Evolutionary conservation across 2,888 invertebrate species (phyloP).

Genomic region (Sarcophaga variegata): DNA sequence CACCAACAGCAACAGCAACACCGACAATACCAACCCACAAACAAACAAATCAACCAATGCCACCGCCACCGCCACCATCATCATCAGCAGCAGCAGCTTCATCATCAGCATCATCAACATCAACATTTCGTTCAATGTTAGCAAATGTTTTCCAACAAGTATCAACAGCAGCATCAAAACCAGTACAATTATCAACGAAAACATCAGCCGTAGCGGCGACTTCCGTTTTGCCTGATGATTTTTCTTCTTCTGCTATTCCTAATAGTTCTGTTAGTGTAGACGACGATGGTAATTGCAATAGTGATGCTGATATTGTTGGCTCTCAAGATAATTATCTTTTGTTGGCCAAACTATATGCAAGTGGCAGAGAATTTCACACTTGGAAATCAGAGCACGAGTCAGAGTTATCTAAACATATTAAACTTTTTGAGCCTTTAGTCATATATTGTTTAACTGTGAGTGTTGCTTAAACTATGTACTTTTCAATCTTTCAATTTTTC

Average conservation of each 20-base stretch:
- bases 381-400: conserved; percentile 83
- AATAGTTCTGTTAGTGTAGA: background rate
- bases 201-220: conserved; percentile 70
- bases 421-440: conserved; percentile 97
- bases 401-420: conserved; percentile 88
- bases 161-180: conserved; percentile 48
- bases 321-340: conserved; percentile 74
- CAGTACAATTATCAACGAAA: conserved; percentile 62
- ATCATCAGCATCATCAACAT: conserved; percentile 8
- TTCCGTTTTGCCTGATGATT: conserved; percentile 58
- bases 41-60: conserved; percentile 53
- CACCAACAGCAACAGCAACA: conserved; percentile 24
- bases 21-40: conserved; percentile 45
- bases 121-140: conserved; percentile 43
- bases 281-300: conserved; percentile 32
- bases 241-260: conserved; percentile 9
- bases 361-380: conserved; percentile 77
- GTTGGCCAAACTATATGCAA: conserved; percentile 79
- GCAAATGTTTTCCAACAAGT: conserved; percentile 41
- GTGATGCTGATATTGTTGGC: conserved; percentile 42
- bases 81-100: background rate
- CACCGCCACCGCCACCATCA: conserved; percentile 8
- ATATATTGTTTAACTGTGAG: conserved; percentile 93
- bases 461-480: conserved; percentile 53
- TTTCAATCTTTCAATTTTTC: background rate